Evolutionary conservation across 2,113 vertebrate genomes (phyloP).

Genomic region (Cyprinodon brontotheroides): DNA sequence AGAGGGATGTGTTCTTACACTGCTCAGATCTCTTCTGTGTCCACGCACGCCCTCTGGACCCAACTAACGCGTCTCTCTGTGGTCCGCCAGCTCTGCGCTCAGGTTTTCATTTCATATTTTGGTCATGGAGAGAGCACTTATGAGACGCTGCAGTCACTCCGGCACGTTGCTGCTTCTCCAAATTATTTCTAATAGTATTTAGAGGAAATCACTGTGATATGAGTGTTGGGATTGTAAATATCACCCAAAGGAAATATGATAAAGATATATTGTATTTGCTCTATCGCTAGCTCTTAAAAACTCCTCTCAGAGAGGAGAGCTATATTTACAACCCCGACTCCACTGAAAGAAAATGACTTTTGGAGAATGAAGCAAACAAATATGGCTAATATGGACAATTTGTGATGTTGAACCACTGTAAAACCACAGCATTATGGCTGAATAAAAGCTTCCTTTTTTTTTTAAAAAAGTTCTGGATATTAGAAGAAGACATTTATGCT

Average conservation of each 20-base stretch:
- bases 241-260: constrained; percentile 74
- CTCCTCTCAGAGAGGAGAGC: constrained; percentile 34
- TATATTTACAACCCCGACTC: constrained; percentile 63
- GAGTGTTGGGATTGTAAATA: constrained; percentile 76
- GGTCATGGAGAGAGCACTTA: constrained; percentile 67
- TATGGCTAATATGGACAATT: constrained; percentile 65
- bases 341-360: constrained; percentile 62
- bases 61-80: constrained; percentile 53
- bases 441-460: constrained; percentile 17
- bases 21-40: constrained; percentile 80
- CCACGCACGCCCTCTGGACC: constrained; percentile 65
- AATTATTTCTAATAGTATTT: constrained; percentile 78
- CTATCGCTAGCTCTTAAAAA: constrained; percentile 40
- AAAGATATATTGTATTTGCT: constrained; percentile 70
- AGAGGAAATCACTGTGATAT: constrained; percentile 63
- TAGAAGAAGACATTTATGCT: constrained; percentile 19
- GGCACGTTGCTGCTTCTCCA: constrained; percentile 63
- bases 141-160: constrained; percentile 67
- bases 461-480: constrained; percentile 22
- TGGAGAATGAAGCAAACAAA: constrained; percentile 66
- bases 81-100: constrained; percentile 60
- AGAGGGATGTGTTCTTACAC: constrained; percentile 96
- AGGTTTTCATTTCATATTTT: constrained; percentile 73
- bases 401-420: constrained; percentile 56
- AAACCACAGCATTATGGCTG: constrained; percentile 42